Conservation (phyloP, 2,113 vertebrate genomes). For the Oreotragus oreotragus region DNA sequence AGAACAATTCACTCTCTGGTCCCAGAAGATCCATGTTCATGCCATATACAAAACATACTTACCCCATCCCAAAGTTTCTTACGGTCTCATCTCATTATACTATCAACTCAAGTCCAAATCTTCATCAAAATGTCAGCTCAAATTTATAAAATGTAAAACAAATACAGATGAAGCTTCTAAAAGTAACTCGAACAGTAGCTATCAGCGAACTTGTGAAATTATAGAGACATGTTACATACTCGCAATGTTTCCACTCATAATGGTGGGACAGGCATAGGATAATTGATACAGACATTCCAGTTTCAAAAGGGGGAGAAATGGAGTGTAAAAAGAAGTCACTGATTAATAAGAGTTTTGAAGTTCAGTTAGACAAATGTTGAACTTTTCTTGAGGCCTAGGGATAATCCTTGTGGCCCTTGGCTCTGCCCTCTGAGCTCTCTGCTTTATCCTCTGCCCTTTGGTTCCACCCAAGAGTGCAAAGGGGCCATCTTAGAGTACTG, state of each 20-base stretch:
- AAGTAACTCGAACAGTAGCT: not conserved
- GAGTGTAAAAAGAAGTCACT: not conserved
- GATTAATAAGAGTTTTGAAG: not conserved
- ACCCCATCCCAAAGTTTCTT: not conserved
- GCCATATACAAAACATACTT: not conserved
- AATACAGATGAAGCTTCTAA: not conserved
- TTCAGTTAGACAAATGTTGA: not conserved
- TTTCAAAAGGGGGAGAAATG: not conserved
- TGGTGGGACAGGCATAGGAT: not conserved
- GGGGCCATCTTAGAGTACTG: not conserved
- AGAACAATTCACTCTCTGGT: not conserved
- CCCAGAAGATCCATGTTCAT: not conserved
- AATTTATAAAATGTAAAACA: not conserved
- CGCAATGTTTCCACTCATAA: not conserved
- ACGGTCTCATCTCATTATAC: not conserved
- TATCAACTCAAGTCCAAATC: not conserved
- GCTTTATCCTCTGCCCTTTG: not conserved
- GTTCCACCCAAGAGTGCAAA: not conserved
- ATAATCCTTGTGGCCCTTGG: not conserved
- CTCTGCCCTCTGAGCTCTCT: not conserved
- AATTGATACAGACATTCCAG: not conserved
- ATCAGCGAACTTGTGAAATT: not conserved
- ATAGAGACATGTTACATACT: not conserved
- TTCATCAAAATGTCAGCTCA: not conserved
- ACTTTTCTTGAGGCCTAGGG: not conserved